These are phyloP conservation scores for Oscheius sp. DNA, from an alignment of 2,888 invertebrate species.

Conservation along the genomic window DNA sequence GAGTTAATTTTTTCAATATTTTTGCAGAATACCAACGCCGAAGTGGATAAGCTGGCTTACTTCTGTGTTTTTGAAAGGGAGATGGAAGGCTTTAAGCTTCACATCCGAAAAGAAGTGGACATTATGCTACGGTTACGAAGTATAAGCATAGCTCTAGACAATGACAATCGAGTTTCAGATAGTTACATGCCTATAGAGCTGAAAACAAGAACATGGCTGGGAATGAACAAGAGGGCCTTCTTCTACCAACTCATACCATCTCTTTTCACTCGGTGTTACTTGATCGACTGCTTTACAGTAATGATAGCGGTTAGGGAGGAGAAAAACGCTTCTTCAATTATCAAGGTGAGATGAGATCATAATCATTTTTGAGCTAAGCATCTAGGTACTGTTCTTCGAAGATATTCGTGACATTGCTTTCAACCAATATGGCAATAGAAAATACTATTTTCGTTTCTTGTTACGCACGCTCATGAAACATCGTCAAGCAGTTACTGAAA, in stretches of 20 bases:
- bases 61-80: conserved; percentile 19
- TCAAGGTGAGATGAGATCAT: background rate
- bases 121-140: conserved; percentile 4
- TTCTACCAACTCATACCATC: conserved; percentile 1
- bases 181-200: conserved; percentile 14
- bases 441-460: background rate
- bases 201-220: conserved; percentile 23
- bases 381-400: conserved; percentile 26
- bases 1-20: background rate
- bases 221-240: conserved; percentile 27
- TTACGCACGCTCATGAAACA: background rate
- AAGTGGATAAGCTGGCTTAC: conserved; percentile 13
- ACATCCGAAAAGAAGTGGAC: conserved; percentile 26
- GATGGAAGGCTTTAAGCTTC: background rate
- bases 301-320: conserved; percentile 28
- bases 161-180: background rate
- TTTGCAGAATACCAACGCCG: conserved; percentile 22
- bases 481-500: background rate
- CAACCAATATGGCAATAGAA: background rate
- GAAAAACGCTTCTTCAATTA: background rate
- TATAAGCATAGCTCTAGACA: background rate
- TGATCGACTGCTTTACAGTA: conserved; percentile 9
- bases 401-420: conserved; percentile 19
- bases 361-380: background rate
- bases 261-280: conserved; percentile 10